Evolutionary conservation across 2,113 vertebrate species (phyloP), one percentile per base, ranked within the genome.

Genomic region (Malaclemys terrapin): DNA sequence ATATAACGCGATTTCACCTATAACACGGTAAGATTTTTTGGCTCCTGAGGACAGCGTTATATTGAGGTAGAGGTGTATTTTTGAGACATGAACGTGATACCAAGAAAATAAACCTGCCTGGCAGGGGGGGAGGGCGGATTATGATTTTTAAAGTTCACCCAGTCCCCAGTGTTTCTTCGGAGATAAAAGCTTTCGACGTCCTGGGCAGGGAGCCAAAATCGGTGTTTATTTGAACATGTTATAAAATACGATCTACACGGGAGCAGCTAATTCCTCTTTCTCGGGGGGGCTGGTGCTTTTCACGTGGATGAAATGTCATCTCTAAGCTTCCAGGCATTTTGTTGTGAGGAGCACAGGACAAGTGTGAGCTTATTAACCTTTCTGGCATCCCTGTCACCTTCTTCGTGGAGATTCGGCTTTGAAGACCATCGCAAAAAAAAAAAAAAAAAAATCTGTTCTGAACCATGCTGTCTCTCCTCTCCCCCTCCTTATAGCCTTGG

Each of bases 121-220:
- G 22, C 12, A 1, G 22, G 19, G 80, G 80, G 54, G 25, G 57
- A 35, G 19, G 31, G 4, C 5, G 52, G 82, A 85, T 89, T 93
- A 75, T 2, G 13, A 57, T 88, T 90, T 95, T 56, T 65, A 38
- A 92, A 95, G 95, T 94, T 96, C 92, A 75, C 25, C 76, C 7
- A 1, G 94, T 96, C 94, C 95, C 95, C 31, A 84, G 87, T n/a
- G 83, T 83, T 90, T 90, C 79, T 83, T 2, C 2, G 57, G 95
- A 93, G 53, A 93, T 75, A 87, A 92, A 75, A 93, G 59, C 88
- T 69, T 89, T 88, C 1, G 2, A 47, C 1, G 10, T 49, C 56
- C 91, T 72, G 50, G 91, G 95, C 93, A 92, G 16, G 42, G 57
- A 93, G 95, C 95, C 93, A 94, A 92, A 93, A 85, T 56, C 86